Evolutionary conservation across 2,113 vertebrate genomes (phyloP), one percentile per base, ranked within the genome.

Genomic region (Cyprinodon variegatus): DNA sequence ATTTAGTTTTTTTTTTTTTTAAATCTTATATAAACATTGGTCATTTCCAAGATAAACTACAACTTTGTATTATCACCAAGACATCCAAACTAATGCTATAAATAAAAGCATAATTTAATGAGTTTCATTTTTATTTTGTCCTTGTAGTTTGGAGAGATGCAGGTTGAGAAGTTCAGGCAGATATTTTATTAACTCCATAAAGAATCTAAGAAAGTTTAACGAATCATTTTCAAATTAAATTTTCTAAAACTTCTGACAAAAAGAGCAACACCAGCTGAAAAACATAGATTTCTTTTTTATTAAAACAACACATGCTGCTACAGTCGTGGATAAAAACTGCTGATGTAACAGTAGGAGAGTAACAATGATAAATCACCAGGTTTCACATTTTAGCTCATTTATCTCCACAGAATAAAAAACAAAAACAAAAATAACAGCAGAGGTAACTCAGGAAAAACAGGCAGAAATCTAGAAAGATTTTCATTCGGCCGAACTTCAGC

Each of bases 241-340:
- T 12, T 62, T 62, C 29, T 38, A 36, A 62, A 62, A 37, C 60
- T 5, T n/a, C 5, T 39, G 41, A 43, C 3, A n/a, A 43, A 65
- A 53, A 4, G 13, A 70, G 3, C 3, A 38, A 38, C 17, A 61
- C 4, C 7, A 11, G 38, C 14, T 59, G 77, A 91, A 75, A 90
- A 92, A 90, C 85, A 86, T 85, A 86, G 64, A 86, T 80, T 53
- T 20, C 3, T 62, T 60, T 50, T 91, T 87, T 91, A 93, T 91
- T 93, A 82, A 88, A 91, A 91, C 71, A 90, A 83, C 83, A 89
- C 86, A 91, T 92, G 92, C 88, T 83, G 79, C 86, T 89, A 87
- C 89, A 88, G 77, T 39, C 20, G 68, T 77, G 39, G 77, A 83
- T 87, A 81, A 77, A 90, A 91, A 84, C 82, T 79, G 67, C 75